phyloP scores from a whole-genome alignment of 2,113 vertebrate species.

The Tupaia tana region DNA sequence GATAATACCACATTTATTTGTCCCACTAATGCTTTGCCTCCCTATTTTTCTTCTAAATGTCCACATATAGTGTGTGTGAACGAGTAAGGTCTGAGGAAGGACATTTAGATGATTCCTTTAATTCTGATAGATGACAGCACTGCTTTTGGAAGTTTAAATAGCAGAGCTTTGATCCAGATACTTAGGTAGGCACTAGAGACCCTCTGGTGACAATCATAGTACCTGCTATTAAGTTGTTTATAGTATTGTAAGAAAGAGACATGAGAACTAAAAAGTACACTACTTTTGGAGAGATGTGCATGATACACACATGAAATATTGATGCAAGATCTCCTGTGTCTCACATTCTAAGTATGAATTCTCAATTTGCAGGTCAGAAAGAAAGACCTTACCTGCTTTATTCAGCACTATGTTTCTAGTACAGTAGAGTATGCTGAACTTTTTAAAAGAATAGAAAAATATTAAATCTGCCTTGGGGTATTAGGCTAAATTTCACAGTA shows the following conservation, averaged over 20 bases:
- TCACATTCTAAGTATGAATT: not conserved
- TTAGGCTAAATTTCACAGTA: not conserved
- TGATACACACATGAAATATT: not conserved
- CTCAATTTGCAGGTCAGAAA: not conserved
- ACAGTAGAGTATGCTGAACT: not conserved
- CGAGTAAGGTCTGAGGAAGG: too few species aligned
- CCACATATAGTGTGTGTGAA: too few species aligned
- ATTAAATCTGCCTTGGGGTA: not conserved
- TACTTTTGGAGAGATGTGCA: not conserved
- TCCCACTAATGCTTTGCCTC: too few species aligned
- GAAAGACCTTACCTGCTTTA: not conserved
- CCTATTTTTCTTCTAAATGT: too few species aligned
- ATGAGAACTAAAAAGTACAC: not conserved
- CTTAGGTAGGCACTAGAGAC: not conserved
- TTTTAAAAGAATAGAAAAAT: not conserved
- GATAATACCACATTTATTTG: too few species aligned
- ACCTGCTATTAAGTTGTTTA: not conserved
- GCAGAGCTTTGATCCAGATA: not conserved
- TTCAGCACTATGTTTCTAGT: not conserved
- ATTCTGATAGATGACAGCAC: not conserved
- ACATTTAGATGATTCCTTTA: not conserved
- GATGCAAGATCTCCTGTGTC: not conserved
- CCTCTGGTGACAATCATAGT: not conserved
- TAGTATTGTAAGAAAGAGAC: slow-evolving; percentile 16
- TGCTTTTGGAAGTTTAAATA: not conserved